These are phyloP conservation scores for Heterodera schachtii DNA, from an alignment of 1,140 invertebrate species.

Conservation along the genomic window DNA sequence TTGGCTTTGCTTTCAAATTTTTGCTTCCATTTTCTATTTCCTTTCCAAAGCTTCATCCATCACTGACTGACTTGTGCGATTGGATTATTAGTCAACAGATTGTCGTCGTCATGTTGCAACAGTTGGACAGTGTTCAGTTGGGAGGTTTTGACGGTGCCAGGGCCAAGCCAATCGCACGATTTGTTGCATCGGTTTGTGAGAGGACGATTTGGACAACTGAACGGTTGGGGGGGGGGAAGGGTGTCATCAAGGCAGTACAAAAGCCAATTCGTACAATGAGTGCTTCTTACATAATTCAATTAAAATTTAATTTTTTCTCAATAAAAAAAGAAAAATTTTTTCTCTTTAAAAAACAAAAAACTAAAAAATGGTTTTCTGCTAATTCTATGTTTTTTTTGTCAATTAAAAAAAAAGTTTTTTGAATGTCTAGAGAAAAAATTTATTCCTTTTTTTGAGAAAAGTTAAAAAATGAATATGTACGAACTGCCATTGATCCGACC, in stretches of 20 bases:
- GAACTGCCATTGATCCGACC: too few species aligned
- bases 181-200: conserved; percentile 24
- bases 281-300: too few species aligned
- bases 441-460: too few species aligned
- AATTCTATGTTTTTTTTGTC: too few species aligned
- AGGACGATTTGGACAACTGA: neutral
- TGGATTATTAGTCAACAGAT: conserved; percentile 13
- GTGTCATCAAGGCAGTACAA: too few species aligned
- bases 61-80: conserved; percentile 12
- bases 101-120: conserved; percentile 14
- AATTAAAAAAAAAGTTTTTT: too few species aligned
- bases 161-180: conserved; percentile 28
- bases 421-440: too few species aligned
- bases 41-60: neutral
- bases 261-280: neutral
- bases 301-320: neutral
- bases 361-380: neutral
- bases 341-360: neutral
- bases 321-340: neutral
- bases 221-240: neutral
- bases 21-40: too few species aligned
- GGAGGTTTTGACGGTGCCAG: neutral
- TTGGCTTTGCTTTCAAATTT: too few species aligned
- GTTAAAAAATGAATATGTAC: too few species aligned
- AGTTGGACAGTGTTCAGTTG: neutral